Conservation (phyloP, 2,888 invertebrate species). For the Drosophila longiperda region DNA sequence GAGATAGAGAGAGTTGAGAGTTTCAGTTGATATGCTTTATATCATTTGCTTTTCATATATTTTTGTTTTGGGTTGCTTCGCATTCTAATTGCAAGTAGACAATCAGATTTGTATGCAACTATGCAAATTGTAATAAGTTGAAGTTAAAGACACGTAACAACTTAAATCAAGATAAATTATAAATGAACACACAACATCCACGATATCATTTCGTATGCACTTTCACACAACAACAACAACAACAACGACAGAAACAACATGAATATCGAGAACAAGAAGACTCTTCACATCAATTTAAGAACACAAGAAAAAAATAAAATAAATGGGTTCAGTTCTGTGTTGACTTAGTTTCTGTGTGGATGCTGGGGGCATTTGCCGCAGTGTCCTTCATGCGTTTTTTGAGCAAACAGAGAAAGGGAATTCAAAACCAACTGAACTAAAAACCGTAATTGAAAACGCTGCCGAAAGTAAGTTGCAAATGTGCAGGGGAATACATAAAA, state of each 20-base stretch:
- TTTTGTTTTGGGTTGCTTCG: conserved; percentile 47
- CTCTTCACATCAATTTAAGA: conserved; percentile 27
- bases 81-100: conserved; percentile 65
- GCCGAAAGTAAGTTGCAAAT: conserved; percentile 39
- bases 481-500: conserved; percentile 25
- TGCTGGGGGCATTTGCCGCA: conserved; percentile 48
- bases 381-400: conserved; percentile 71
- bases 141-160: conserved; percentile 63
- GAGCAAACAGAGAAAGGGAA: conserved; percentile 28
- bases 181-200: conserved; percentile 47
- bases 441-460: conserved; percentile 15
- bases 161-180: conserved; percentile 30
- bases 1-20: conserved; percentile 8
- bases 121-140: conserved; percentile 83
- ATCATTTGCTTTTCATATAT: conserved; percentile 33
- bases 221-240: conserved; percentile 41
- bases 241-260: background rate
- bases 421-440: conserved; percentile 13
- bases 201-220: conserved; percentile 69
- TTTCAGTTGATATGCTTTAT: conserved; percentile 59
- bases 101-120: conserved; percentile 74
- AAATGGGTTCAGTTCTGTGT: conserved; percentile 28
- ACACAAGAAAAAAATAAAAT: background rate
- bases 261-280: conserved; percentile 37
- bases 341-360: conserved; percentile 16